Evolutionary conservation across 1,140 invertebrate species (phyloP).

Genomic region (Chrysomallon squamiferum): DNA sequence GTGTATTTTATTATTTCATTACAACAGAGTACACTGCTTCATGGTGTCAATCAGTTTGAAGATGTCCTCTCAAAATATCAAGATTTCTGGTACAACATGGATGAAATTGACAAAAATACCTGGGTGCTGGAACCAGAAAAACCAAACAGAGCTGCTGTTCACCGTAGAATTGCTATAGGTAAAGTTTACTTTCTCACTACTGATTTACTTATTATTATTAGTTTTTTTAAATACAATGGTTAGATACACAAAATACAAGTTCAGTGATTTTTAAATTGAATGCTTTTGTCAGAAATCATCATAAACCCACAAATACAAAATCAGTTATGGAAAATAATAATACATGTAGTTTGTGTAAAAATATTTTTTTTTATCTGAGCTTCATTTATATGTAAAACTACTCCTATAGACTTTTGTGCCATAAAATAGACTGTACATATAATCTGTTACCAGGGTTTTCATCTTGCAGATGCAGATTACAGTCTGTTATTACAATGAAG

Average conservation of each 20-base stretch:
- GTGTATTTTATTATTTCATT: too few relatives aligned
- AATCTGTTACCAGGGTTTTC: too few relatives aligned
- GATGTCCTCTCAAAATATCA: conserved; percentile 40
- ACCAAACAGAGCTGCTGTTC: conserved; percentile 49
- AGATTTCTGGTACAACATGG: conserved; percentile 63
- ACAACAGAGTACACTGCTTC: conserved; percentile 24
- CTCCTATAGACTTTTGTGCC: too few relatives aligned
- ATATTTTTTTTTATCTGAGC: not conserved
- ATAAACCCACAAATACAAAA: not conserved
- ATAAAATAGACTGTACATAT: too few relatives aligned
- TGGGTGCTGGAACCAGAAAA: conserved; percentile 64
- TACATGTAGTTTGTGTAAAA: not conserved
- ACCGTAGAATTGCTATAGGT: conserved; percentile 64
- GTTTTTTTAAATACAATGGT: not conserved
- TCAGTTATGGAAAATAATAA: not conserved
- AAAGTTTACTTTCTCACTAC: not conserved
- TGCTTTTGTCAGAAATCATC: not conserved
- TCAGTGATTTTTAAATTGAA: not conserved
- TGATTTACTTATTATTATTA: not conserved
- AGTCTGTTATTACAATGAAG: too few relatives aligned
- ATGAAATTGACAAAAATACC: conserved; percentile 60
- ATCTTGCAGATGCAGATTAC: too few relatives aligned
- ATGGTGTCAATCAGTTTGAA: conserved; percentile 37
- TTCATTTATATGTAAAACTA: too few relatives aligned
- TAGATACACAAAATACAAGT: not conserved